phyloP scores from a whole-genome alignment of 1,140 invertebrate species.

The Pogonomyrmex californicus region DNA sequence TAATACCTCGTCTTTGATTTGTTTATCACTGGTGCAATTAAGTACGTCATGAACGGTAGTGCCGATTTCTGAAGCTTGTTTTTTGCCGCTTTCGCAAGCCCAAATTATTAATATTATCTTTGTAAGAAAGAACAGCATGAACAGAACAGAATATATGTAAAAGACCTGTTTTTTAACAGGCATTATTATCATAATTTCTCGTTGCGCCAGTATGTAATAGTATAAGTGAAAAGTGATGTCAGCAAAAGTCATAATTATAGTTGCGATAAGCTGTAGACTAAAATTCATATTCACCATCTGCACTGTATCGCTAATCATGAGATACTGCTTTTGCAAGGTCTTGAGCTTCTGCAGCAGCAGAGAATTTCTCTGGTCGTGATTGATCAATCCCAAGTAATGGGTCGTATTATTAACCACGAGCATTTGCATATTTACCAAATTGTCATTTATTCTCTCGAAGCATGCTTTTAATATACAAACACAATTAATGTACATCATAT shows the following conservation, averaged over 20 bases:
- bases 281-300: not conserved
- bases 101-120: not conserved
- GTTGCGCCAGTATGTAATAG: not conserved
- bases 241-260: not conserved
- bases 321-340: not conserved
- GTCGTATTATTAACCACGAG: slow-evolving; percentile 42
- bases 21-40: not conserved
- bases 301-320: not conserved
- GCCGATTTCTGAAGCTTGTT: not conserved
- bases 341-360: not conserved
- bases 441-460: not conserved
- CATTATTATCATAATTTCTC: not conserved
- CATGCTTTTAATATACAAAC: slow-evolving; percentile 6
- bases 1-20: not conserved
- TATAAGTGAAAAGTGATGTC: not conserved
- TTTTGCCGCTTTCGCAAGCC: not conserved
- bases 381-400: not conserved
- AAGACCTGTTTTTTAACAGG: too few species aligned
- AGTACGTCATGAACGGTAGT: not conserved
- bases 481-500: slow-evolving; percentile 79
- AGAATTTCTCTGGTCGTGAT: not conserved
- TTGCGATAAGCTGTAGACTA: not conserved
- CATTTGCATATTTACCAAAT: not conserved
- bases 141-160: too few species aligned
- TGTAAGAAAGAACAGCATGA: not conserved